A percentile compares a stretch with the other conserved stretches of the same genome.
phyloP scores from a whole-genome alignment of 2,888 invertebrate genomes.

The Perdita meconis region DNA sequence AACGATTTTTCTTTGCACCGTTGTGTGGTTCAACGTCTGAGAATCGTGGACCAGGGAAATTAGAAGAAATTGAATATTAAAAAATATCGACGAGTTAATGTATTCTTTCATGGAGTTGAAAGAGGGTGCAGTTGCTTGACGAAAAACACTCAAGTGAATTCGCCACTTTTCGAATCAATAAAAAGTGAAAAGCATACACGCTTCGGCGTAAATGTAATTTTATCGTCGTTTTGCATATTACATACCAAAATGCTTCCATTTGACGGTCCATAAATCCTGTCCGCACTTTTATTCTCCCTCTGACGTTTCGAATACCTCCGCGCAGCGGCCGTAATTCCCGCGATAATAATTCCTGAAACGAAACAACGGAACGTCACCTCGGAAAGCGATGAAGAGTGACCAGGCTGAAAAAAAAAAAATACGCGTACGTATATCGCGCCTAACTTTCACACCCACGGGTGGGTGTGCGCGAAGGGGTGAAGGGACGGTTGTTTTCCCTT shows the following conservation, averaged over 20 bases:
- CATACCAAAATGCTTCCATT: conserved; percentile 39
- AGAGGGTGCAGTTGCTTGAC: not conserved
- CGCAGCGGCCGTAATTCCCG: conserved; percentile 26
- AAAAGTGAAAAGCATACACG: conserved; percentile 25
- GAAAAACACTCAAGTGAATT: not conserved
- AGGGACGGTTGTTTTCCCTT: conserved; percentile 37
- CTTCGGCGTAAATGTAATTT: conserved; percentile 23
- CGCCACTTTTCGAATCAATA: not conserved
- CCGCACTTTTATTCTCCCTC: conserved; percentile 34
- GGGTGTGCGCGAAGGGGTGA: not conserved
- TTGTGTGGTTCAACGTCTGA: conserved; percentile 13
- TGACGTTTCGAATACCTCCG: conserved; percentile 38
- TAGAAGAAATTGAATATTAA: too few relatives aligned
- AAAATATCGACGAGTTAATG: too few relatives aligned
- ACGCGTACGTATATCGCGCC: conserved; percentile 27
- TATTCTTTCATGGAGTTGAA: too few relatives aligned
- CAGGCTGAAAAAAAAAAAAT: conserved; percentile 16
- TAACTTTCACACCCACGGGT: conserved; percentile 29
- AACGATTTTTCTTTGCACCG: conserved; percentile 52
- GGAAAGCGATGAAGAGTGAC: conserved; percentile 45
- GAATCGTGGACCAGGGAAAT: too few relatives aligned
- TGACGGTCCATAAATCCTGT: conserved; percentile 48
- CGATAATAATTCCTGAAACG: conserved; percentile 47
- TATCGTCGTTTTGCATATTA: conserved; percentile 44
- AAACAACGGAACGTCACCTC: conserved; percentile 46